Base-by-base conservation (phyloP, 2,113 vertebrate species). In the Chaenogobius annularis region DNA sequence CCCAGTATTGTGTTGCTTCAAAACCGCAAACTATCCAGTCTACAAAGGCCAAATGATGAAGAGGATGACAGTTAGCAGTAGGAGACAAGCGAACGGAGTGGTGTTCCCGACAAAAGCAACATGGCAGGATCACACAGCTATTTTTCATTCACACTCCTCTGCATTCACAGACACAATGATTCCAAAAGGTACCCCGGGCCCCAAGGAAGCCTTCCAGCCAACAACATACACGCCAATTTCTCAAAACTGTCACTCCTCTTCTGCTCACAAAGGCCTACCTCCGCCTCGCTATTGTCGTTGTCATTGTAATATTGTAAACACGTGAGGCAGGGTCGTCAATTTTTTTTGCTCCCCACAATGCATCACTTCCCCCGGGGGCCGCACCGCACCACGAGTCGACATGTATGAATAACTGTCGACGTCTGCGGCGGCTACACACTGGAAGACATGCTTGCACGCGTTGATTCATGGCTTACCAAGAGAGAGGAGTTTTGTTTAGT, bases 61-160 rank as follows among this genome's bases (percentile, higher is more conserved):
- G 55, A 86, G 79, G 85, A 82, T 80, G 86, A 85, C 83, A 87
- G 84, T 17, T 20, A 78, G 73, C 56, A 20, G 66, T 50, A 78
- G 68, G 84, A 64, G 52, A 52, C 31, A 35, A 19, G 55, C 1
- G 70, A 40, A n/a, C 13, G 62, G 0, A 46, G 4, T 26, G 59
- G 63, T 69, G 4, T 79, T 83, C 75, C 72, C 83, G 81, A 89
- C 83, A 80, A 80, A 85, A 73, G 77, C 89, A 83, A 87, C 88
- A 83, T 71, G 83, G 80, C 84, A 83, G 72, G 77, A 90, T 88
- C 84, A 88, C 85, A 85, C 77, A 75, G 82, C 87, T 83, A 85
- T 88, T 90, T 87, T 82, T 88, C 85, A 86, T 86, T 85, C 85
- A 83, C 86, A 85, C 86, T 82, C 84, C 90, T 87, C 87, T 87